Percentiles rank a stretch among this genome's conserved stretches.
phyloP scores from a whole-genome alignment of 2,113 vertebrate species.

The Clarias gariepinus region DNA sequence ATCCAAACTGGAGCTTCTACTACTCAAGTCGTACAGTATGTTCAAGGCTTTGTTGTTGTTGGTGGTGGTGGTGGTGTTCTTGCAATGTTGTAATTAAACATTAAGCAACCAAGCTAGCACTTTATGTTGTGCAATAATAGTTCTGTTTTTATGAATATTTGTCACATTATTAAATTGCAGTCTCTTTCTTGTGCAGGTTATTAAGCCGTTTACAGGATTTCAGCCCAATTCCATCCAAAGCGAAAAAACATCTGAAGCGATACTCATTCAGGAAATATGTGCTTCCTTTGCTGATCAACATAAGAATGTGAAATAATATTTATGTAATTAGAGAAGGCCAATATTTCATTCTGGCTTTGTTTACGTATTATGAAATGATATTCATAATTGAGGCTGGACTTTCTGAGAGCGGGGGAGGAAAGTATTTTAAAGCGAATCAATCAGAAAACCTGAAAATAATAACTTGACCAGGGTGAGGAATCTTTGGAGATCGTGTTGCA shows the following conservation, averaged over 20 bases:
- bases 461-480: slow-evolving; percentile 67
- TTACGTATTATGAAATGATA: not conserved
- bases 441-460: slow-evolving; percentile 20
- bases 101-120: slow-evolving; percentile 40
- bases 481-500: slow-evolving; percentile 72
- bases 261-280: not conserved
- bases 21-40: slow-evolving; percentile 35
- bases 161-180: slow-evolving; percentile 7
- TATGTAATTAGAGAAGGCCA: not conserved
- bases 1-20: slow-evolving; percentile 57
- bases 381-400: not conserved
- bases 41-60: not conserved
- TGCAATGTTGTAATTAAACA: slow-evolving; percentile 55
- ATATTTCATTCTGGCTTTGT: slow-evolving; percentile 4
- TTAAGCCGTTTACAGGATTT: slow-evolving; percentile 6
- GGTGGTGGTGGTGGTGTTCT: too few species aligned
- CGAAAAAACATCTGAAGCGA: not conserved
- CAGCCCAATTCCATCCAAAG: not conserved
- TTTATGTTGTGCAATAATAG: slow-evolving; percentile 4
- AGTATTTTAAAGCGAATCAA: slow-evolving; percentile 12
- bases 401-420: not conserved
- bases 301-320: slow-evolving; percentile 2
- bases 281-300: not conserved
- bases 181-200: slow-evolving; percentile 6
- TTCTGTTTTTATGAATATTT: slow-evolving; percentile 20